These are phyloP conservation scores for Selenia dentaria DNA, from an alignment of 2,888 invertebrate genomes.

Conservation along the genomic window DNA sequence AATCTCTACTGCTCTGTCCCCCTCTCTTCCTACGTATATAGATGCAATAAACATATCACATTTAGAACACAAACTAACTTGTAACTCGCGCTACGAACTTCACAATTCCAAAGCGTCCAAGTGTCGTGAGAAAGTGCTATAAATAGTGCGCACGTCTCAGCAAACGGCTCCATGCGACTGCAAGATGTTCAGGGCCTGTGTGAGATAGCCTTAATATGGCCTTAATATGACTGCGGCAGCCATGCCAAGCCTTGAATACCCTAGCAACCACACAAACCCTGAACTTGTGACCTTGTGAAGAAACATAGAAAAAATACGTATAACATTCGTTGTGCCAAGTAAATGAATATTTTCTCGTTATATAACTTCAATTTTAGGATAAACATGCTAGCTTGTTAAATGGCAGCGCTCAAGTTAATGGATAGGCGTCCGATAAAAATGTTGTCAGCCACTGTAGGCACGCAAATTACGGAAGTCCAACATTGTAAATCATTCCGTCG, in stretches of 20 bases:
- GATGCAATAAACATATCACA: neutral
- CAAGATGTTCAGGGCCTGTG: neutral
- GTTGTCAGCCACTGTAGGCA: slow-evolving; percentile 20
- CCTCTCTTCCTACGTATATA: too few species aligned
- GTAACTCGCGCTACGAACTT: neutral
- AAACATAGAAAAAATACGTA: neutral
- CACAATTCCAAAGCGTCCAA: neutral
- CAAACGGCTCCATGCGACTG: neutral
- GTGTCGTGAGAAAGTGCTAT: slow-evolving; percentile 6
- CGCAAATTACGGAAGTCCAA: slow-evolving; percentile 29
- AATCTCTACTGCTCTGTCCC: too few species aligned
- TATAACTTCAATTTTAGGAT: slow-evolving; percentile 15
- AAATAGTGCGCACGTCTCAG: neutral
- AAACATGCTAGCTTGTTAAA: slow-evolving; percentile 18
- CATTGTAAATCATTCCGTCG: slow-evolving; percentile 28
- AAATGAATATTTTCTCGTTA: slow-evolving; percentile 8
- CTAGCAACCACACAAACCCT: slow-evolving; percentile 6
- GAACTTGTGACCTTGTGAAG: neutral
- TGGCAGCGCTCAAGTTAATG: slow-evolving; percentile 12
- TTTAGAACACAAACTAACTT: neutral
- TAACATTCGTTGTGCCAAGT: neutral
- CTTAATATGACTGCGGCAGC: slow-evolving; percentile 1
- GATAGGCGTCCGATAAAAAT: slow-evolving; percentile 24
- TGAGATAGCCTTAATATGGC: neutral
- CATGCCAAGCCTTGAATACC: neutral